Percentiles rank a stretch among this genome's conserved stretches.
These are phyloP conservation scores for Eutolmus rufibarbis DNA, from an alignment of 2,888 invertebrate species.

Conservation along the genomic window DNA sequence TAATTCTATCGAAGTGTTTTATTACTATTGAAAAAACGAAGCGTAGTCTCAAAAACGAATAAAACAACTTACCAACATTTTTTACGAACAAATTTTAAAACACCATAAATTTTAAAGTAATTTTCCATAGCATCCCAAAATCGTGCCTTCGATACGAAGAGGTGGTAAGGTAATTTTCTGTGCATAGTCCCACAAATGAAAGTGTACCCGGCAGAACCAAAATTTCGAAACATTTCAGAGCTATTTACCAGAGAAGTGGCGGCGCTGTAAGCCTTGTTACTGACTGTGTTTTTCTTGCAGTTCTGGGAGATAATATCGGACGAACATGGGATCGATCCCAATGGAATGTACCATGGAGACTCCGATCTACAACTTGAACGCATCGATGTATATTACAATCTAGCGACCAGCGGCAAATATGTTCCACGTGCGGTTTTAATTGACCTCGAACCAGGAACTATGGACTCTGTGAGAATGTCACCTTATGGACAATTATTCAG, in stretches of 20 bases:
- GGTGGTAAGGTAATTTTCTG: neutral
- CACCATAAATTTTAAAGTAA: neutral
- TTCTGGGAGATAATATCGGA: slow-evolving; percentile 84
- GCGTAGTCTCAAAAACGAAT: too few species aligned
- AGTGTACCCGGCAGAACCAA: neutral
- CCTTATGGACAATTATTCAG: slow-evolving; percentile 82
- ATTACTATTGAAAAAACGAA: too few species aligned
- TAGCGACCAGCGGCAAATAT: slow-evolving; percentile 75
- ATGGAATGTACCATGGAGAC: slow-evolving; percentile 76
- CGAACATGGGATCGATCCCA: slow-evolving; percentile 80
- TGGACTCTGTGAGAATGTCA: slow-evolving; percentile 84
- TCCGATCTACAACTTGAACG: slow-evolving; percentile 78
- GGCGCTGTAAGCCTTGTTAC: neutral
- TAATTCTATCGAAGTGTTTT: too few species aligned
- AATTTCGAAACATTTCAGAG: neutral
- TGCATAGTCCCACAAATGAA: neutral
- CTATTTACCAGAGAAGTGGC: neutral
- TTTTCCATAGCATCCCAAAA: neutral
- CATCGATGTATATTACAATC: slow-evolving; percentile 82
- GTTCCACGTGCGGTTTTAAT: slow-evolving; percentile 86
- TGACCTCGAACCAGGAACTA: slow-evolving; percentile 88
- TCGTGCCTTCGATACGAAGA: neutral
- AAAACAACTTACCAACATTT: too few species aligned
- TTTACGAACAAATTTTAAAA: too few species aligned
- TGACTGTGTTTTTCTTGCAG: slow-evolving; percentile 59